Evolutionary conservation across 2,113 vertebrate species (phyloP), one percentile per base, ranked within the genome.

Genomic region (Oenanthe melanoleuca): DNA sequence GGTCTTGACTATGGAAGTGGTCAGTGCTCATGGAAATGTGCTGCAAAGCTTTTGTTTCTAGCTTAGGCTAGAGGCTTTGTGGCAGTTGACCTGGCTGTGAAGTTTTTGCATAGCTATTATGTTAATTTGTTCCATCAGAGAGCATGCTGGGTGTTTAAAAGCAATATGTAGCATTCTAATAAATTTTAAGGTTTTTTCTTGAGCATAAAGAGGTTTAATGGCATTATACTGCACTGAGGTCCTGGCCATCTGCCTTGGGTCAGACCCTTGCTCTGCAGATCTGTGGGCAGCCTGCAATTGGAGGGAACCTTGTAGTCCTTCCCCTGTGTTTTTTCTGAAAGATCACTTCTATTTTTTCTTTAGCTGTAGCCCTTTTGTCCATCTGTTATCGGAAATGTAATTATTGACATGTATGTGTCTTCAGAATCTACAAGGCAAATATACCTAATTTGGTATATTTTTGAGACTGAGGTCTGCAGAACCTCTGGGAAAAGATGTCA

Each of bases 31-130:
- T 53, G 69, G 89, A 88, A 90, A 34, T 47, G 71, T 20, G 8
- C 57, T 84, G 45, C 57, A 14, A 61, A 78, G 28, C 80, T 73
- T 88, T 92, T 94, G 64, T 83, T 90, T 78, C 52, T 47, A 56
- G 70, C 34, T 65, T 42, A 40, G 42, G 12, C 50, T 29, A 7
- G 85, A 70, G 88, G 79, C 47, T 83, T 93, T 83, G 60, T 80
- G 79, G 60, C 71, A 84, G 7, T 88, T 93, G 18, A 86, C 34
- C 56, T 38, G 40, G 28, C 61, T 57, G 5, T 16, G 50, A 87
- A 59, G 44, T 59, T 88, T n/a, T 80, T 93, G 74, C 75, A 42
- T 56, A 42, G 37, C 42, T 64, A 0, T 55, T 71, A 8, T 37
- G 33, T 83, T 89, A 64, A 15, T 24, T 72, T 90, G 52, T 82